phyloP scores from a whole-genome alignment of 2,797 vertebrate genomes.

The Steatocranus sp. region DNA sequence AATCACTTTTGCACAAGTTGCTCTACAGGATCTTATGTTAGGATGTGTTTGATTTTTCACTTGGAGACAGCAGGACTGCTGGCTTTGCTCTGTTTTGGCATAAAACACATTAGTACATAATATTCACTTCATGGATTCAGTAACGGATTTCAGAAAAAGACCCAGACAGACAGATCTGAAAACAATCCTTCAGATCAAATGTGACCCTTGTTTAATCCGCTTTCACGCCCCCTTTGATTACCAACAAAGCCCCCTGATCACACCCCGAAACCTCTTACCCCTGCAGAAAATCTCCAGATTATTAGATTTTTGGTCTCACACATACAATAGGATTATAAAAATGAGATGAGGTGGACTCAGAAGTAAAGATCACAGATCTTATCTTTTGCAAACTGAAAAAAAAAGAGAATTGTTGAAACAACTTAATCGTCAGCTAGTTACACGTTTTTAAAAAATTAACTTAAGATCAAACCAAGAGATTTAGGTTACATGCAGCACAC shows the following conservation, averaged over 20 bases:
- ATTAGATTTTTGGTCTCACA: neutral
- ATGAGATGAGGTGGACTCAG: neutral
- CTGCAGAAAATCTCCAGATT: neutral
- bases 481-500: neutral
- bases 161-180: neutral
- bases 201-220: neutral
- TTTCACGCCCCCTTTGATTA: neutral
- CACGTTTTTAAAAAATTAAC: rapidly evolving
- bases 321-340: neutral
- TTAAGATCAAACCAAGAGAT: neutral
- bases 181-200: neutral
- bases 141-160: neutral
- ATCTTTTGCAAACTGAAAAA: neutral
- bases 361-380: neutral
- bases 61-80: conserved; percentile 17
- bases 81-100: conserved; percentile 18
- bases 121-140: conserved; percentile 23
- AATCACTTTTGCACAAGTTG: neutral
- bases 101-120: conserved; percentile 9
- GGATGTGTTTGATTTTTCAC: conserved; percentile 34
- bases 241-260: neutral
- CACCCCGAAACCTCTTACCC: neutral
- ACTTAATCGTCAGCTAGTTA: neutral
- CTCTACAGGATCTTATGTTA: neutral
- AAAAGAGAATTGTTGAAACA: neutral